These are phyloP conservation scores for Eciton burchellii DNA, from an alignment of 1,140 invertebrate genomes.

Conservation along the genomic window DNA sequence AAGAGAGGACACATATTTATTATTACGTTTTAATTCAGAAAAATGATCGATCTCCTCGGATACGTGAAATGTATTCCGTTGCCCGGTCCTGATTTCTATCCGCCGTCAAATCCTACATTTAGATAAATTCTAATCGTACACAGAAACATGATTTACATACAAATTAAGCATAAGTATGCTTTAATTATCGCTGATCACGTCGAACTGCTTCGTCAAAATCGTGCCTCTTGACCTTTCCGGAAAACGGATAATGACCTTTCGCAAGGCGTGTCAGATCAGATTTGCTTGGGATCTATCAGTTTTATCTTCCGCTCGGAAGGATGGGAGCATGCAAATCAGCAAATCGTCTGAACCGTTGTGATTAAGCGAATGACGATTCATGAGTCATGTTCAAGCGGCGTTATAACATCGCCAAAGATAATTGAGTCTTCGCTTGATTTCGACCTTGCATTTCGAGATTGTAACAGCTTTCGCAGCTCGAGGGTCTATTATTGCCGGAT, in stretches of 20 bases:
- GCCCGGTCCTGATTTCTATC: background rate
- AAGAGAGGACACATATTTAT: background rate
- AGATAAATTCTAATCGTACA: background rate
- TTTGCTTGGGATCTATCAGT: background rate
- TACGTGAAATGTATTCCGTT: background rate
- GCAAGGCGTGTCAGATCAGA: background rate
- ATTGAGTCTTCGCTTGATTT: slow-evolving; percentile 47
- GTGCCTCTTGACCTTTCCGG: background rate
- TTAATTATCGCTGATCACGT: background rate
- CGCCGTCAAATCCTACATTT: background rate
- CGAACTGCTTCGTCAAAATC: background rate
- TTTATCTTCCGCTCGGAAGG: background rate
- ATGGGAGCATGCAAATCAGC: slow-evolving; percentile 14
- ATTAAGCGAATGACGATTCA: slow-evolving; percentile 18
- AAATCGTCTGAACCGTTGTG: background rate
- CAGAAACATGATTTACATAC: background rate
- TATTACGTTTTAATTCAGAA: background rate
- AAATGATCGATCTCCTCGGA: background rate
- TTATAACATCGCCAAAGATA: slow-evolving; percentile 32
- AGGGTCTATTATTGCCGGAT: slow-evolving; percentile 40
- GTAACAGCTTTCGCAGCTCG: slow-evolving; percentile 35
- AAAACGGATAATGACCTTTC: background rate
- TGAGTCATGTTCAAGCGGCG: background rate
- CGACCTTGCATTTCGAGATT: slow-evolving; percentile 16
- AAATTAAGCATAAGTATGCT: slow-evolving; percentile 8